Conservation (phyloP, 2,113 vertebrate species). For the Tetrax tetrax region DNA sequence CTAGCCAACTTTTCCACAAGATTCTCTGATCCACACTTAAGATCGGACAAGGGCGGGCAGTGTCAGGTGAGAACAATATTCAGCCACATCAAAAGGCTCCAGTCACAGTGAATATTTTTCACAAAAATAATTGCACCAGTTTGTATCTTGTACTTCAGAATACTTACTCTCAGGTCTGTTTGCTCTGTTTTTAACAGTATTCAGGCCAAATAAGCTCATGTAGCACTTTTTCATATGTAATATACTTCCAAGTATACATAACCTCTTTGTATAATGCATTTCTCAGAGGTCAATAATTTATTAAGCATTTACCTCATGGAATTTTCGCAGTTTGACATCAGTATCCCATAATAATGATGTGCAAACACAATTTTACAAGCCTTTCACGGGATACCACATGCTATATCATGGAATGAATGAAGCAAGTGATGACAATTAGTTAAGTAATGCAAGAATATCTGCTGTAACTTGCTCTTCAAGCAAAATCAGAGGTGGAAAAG, state of each 20-base stretch:
- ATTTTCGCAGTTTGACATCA: conserved; percentile 16
- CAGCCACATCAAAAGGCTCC: neutral
- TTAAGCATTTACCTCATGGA: neutral
- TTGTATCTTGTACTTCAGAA: neutral
- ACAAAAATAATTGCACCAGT: neutral
- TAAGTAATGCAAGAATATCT: conserved; percentile 13
- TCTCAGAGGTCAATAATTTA: neutral
- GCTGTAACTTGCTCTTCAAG: conserved; percentile 25
- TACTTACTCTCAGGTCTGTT: neutral
- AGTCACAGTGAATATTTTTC: neutral
- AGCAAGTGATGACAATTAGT: conserved; percentile 17
- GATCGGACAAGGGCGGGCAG: neutral
- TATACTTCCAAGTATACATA: neutral
- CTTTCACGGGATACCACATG: neutral
- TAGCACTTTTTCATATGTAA: neutral
- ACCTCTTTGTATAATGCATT: neutral
- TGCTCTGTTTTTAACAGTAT: neutral
- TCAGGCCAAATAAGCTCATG: neutral
- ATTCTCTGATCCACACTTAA: neutral
- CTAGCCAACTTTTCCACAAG: neutral
- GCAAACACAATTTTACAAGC: conserved; percentile 31
- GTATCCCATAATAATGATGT: neutral
- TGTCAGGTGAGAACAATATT: neutral
- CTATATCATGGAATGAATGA: conserved; percentile 31
- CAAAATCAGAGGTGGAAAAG: conserved; percentile 1